A percentile compares a stretch with the other conserved stretches of the same genome.
These are phyloP conservation scores for Protodeltote pygarga DNA, from an alignment of 2,888 invertebrate genomes.

Conservation along the genomic window DNA sequence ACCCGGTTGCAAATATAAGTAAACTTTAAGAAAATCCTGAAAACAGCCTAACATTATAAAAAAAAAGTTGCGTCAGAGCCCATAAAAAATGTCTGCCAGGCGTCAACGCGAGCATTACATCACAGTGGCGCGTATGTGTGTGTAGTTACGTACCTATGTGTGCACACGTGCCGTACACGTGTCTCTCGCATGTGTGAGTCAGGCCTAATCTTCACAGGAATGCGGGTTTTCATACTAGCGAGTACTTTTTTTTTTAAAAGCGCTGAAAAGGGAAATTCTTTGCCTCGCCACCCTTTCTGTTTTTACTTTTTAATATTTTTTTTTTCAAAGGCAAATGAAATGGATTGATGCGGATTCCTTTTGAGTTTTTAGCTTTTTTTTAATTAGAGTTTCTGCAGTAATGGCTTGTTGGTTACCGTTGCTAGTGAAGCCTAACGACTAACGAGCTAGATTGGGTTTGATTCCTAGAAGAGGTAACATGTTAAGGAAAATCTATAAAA, in stretches of 20 bases:
- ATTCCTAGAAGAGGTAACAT: no score
- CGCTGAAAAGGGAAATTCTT: slow-evolving; percentile 80
- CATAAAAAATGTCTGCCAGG: slow-evolving; percentile 86
- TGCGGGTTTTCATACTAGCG: slow-evolving; percentile 83
- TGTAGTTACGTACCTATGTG: slow-evolving; percentile 29
- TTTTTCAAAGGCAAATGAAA: slow-evolving; percentile 45
- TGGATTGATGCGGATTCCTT: slow-evolving; percentile 38
- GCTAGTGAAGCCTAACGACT: slow-evolving; percentile 20
- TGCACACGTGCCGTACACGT: slow-evolving; percentile 47
- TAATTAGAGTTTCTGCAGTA: slow-evolving; percentile 37
- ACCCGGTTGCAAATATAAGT: slow-evolving; percentile 32
- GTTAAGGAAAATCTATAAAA: no score
- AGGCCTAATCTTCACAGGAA: slow-evolving; percentile 84
- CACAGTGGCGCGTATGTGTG: slow-evolving; percentile 63
- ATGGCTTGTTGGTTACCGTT: slow-evolving; percentile 3
- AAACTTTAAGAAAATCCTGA: slow-evolving; percentile 44
- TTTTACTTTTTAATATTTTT: slow-evolving; percentile 52
- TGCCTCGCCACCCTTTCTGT: slow-evolving; percentile 47
- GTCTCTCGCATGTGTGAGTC: slow-evolving; percentile 54
- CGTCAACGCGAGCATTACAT: slow-evolving; percentile 83
- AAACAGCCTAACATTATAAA: slow-evolving; percentile 75
- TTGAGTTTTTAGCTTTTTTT: slow-evolving; percentile 26
- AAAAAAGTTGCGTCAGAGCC: slow-evolving; percentile 82
- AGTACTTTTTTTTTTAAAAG: slow-evolving; percentile 76
- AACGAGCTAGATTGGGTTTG: no score